Evolutionary conservation across 2,888 invertebrate species (phyloP).

Genomic region (Eupithecia dodoneata): DNA sequence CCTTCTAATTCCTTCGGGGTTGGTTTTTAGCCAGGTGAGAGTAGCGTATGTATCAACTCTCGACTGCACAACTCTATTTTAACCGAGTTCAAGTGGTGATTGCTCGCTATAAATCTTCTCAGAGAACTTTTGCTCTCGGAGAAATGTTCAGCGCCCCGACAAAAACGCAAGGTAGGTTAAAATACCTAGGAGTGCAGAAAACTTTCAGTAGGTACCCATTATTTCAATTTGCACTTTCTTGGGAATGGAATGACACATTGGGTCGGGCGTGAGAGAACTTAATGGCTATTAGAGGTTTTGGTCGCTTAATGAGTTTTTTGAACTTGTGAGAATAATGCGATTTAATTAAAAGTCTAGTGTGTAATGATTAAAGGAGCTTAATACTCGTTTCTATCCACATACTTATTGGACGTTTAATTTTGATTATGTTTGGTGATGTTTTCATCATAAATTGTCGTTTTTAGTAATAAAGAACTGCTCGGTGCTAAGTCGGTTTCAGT

Average conservation of each 20-base stretch:
- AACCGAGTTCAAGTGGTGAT: slow-evolving; percentile 26
- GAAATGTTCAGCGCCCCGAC: slow-evolving; percentile 23
- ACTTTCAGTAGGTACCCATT: slow-evolving; percentile 27
- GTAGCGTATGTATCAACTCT: not conserved
- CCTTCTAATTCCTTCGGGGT: not conserved
- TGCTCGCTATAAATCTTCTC: slow-evolving; percentile 32
- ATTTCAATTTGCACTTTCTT: slow-evolving; percentile 38
- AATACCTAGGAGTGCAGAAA: slow-evolving; percentile 25
- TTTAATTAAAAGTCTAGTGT: not conserved
- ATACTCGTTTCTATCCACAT: not conserved
- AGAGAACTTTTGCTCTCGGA: slow-evolving; percentile 27
- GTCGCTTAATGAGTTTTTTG: slow-evolving; percentile 18
- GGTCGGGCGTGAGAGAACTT: slow-evolving; percentile 18
- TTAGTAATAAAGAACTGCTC: not conserved
- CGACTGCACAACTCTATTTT: slow-evolving; percentile 1
- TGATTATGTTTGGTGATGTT: not conserved
- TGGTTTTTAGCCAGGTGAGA: not conserved
- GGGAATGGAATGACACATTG: slow-evolving; percentile 23
- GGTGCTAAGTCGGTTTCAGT: not conserved
- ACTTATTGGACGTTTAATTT: not conserved
- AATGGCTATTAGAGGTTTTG: slow-evolving; percentile 23
- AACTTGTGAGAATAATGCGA: slow-evolving; percentile 1
- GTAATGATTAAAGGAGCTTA: not conserved
- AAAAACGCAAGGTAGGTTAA: slow-evolving; percentile 33
- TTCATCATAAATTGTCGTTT: not conserved